Percentiles rank a stretch among this genome's conserved stretches.
phyloP scores from a whole-genome alignment of 2,888 invertebrate species.

The Tipula helvola region DNA sequence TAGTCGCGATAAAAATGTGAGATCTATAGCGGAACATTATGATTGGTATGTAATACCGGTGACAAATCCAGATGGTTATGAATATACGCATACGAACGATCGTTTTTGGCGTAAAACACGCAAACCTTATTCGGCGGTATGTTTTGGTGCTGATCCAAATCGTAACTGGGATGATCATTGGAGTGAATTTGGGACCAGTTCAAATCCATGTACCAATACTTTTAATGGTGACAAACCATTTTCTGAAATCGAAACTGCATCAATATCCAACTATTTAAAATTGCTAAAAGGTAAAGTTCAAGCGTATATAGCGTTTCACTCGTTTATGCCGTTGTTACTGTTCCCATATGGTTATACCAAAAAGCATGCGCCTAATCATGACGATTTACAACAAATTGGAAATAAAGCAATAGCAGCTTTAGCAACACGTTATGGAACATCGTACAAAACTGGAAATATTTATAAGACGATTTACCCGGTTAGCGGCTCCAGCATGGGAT shows the following conservation, averaged over 20 bases:
- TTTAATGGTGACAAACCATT: conserved; percentile 51
- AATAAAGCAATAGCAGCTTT: conserved; percentile 25
- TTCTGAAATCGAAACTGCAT: conserved; percentile 32
- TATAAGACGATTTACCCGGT: conserved; percentile 39
- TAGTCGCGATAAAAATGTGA: conserved; percentile 24
- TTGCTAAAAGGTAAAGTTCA: conserved; percentile 40
- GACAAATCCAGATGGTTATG: no score
- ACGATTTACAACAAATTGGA: conserved; percentile 35
- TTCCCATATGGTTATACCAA: conserved; percentile 49
- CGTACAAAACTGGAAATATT: conserved; percentile 35
- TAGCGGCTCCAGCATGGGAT: conserved; percentile 49
- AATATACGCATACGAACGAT: conserved; percentile 26
- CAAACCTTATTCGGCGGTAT: conserved; percentile 34
- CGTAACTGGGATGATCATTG: conserved; percentile 39
- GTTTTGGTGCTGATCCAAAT: conserved; percentile 49
- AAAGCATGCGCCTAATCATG: conserved; percentile 39
- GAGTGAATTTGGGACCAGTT: conserved; percentile 46
- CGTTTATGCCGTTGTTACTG: conserved; percentile 56
- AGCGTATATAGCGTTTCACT: conserved; percentile 59
- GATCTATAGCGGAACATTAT: no score
- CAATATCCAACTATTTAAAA: conserved; percentile 41
- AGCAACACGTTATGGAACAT: conserved; percentile 30
- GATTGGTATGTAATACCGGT: no score
- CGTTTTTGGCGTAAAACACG: conserved; percentile 63
- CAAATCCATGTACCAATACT: conserved; percentile 43